Evolutionary conservation across 2,888 invertebrate genomes (phyloP).

Genomic region (Agrochola macilenta): DNA sequence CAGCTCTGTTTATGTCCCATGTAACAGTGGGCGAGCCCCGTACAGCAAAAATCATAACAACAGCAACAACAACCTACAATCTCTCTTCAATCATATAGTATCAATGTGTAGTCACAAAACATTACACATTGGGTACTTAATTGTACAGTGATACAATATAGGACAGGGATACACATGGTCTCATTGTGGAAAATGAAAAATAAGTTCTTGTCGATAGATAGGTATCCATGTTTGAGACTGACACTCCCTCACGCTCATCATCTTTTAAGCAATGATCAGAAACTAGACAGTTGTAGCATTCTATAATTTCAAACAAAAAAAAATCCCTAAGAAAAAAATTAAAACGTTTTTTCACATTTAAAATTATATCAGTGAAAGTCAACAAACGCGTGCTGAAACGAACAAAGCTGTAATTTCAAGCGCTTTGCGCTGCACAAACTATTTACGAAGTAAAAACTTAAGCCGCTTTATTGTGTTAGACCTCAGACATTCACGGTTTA

Average conservation of each 20-base stretch:
- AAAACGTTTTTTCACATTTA: background rate
- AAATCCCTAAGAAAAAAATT: background rate
- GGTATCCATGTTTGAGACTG: too few relatives aligned
- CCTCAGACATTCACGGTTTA: background rate
- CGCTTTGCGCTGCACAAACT: conserved; percentile 39
- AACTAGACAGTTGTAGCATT: background rate
- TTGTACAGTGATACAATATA: background rate
- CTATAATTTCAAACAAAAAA: background rate
- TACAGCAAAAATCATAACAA: too few relatives aligned
- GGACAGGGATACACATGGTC: background rate
- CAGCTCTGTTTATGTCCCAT: background rate
- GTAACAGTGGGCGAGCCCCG: too few relatives aligned
- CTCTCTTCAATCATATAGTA: background rate
- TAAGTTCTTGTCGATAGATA: background rate
- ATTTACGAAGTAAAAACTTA: conserved; percentile 38
- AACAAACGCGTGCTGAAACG: conserved; percentile 18
- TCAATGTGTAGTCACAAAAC: background rate
- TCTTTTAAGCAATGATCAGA: background rate
- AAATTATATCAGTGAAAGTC: conserved; percentile 32
- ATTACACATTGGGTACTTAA: too few relatives aligned
- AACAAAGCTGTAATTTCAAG: conserved; percentile 46
- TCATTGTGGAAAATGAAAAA: background rate
- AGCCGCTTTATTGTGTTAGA: conserved; percentile 36
- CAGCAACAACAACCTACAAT: background rate
- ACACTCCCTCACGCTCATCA: background rate